Percentiles rank a stretch among this genome's conserved stretches.
Conservation (phyloP, 2,113 vertebrate species). For the Zosterops pallidus region DNA sequence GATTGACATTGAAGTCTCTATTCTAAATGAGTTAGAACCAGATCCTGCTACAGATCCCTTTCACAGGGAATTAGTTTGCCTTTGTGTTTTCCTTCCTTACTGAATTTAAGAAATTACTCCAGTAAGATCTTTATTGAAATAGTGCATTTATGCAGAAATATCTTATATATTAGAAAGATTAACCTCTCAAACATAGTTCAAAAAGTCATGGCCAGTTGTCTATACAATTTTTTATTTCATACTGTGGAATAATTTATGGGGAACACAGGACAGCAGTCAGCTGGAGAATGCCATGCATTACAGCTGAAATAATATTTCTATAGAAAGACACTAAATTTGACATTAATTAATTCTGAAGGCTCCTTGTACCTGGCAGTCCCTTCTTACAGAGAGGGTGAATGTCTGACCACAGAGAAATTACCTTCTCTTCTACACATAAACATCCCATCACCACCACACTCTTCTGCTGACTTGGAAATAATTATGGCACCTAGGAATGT, state of each 20-base stretch:
- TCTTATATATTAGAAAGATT: background rate
- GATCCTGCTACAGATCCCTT: background rate
- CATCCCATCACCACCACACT: background rate
- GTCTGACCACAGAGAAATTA: conserved; percentile 2
- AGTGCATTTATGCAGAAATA: background rate
- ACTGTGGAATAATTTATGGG: background rate
- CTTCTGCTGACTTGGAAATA: conserved; percentile 30
- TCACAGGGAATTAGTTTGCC: background rate
- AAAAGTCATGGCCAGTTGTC: background rate
- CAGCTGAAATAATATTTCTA: background rate
- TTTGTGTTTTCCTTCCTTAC: background rate
- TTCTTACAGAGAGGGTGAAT: background rate
- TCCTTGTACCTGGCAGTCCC: background rate
- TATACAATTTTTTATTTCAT: background rate
- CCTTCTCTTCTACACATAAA: background rate
- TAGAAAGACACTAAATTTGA: background rate
- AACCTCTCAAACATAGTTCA: background rate
- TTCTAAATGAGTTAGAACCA: background rate
- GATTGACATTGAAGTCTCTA: background rate
- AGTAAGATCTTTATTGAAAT: background rate
- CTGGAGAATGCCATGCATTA: background rate
- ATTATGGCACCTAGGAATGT: conserved; percentile 1
- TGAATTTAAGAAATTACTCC: background rate
- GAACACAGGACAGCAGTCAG: background rate
- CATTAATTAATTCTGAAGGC: background rate